phyloP scores from a whole-genome alignment of 2,888 invertebrate species.

The Crocallis elinguaria region DNA sequence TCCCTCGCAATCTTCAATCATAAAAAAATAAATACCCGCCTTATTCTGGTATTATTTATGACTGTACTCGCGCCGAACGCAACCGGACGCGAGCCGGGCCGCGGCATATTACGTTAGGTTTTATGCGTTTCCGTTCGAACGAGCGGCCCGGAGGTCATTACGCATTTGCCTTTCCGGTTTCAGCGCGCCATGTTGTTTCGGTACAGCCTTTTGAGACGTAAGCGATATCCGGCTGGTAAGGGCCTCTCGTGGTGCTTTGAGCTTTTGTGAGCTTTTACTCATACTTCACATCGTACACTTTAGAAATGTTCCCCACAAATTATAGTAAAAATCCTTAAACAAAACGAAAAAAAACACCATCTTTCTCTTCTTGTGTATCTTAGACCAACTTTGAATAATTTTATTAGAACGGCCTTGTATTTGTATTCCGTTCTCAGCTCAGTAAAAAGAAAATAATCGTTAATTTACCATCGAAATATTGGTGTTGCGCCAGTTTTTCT shows the following conservation, averaged over 20 bases:
- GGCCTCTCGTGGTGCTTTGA: neutral
- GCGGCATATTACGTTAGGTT: constrained; percentile 46
- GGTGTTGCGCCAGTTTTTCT: constrained; percentile 18
- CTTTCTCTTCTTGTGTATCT: too few species aligned
- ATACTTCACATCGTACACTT: too few species aligned
- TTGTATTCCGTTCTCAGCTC: neutral
- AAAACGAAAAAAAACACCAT: too few species aligned
- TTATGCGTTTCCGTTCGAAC: constrained; percentile 48
- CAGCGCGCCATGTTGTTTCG: constrained; percentile 32
- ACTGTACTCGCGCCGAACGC: constrained; percentile 32
- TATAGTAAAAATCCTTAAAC: too few species aligned
- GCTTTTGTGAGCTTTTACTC: too few species aligned
- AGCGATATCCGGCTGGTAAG: neutral
- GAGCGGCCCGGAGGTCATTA: constrained; percentile 48
- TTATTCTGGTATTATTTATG: constrained; percentile 32
- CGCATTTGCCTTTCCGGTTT: constrained; percentile 47
- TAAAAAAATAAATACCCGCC: constrained; percentile 34
- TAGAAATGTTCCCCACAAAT: too few species aligned
- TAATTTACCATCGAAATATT: constrained; percentile 12
- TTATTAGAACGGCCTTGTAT: neutral
- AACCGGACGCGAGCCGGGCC: constrained; percentile 28
- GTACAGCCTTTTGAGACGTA: constrained; percentile 3
- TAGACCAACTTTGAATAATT: neutral
- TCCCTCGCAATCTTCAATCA: constrained; percentile 32
- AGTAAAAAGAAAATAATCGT: constrained; percentile 6